Evolutionary conservation across 2,797 vertebrate species (phyloP).

Genomic region (Apogon hyalosoma): DNA sequence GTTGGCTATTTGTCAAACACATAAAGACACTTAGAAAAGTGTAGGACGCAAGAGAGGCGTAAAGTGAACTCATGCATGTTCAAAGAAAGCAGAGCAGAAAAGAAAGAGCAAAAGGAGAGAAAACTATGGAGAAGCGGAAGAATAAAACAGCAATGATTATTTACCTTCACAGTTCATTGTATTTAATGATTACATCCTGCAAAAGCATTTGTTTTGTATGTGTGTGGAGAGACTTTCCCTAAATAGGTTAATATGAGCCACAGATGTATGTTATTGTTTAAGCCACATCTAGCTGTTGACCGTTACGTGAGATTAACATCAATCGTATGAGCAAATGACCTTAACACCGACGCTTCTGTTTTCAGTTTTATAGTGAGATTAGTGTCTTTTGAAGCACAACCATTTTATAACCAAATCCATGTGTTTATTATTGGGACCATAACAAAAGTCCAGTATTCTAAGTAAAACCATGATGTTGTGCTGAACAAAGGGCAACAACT

Average conservation of each 20-base stretch:
- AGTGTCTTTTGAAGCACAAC: conserved; percentile 6
- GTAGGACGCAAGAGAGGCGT: conserved; percentile 2
- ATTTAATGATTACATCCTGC: no score
- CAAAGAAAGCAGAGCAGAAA: not conserved
- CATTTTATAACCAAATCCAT: conserved; percentile 1
- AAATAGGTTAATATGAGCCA: no score
- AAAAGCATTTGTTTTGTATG: no score
- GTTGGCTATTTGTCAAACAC: conserved; percentile 40
- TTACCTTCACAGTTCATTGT: no score
- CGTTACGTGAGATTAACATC: not conserved
- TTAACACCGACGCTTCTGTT: not conserved
- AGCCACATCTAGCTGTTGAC: no score
- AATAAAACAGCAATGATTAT: conserved; percentile 1
- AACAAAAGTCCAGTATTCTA: not conserved
- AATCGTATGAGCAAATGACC: not conserved
- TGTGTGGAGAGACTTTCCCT: no score
- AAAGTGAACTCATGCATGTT: not conserved
- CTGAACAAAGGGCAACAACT: not conserved
- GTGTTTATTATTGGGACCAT: conserved; percentile 18
- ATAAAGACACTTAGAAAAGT: conserved; percentile 30
- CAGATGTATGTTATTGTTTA: no score
- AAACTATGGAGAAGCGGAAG: not conserved
- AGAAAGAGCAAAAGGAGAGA: not conserved
- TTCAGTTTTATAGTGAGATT: not conserved
- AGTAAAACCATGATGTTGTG: not conserved